Conservation (phyloP, 2,113 vertebrate species). For the Thamnaconus septentrionalis region DNA sequence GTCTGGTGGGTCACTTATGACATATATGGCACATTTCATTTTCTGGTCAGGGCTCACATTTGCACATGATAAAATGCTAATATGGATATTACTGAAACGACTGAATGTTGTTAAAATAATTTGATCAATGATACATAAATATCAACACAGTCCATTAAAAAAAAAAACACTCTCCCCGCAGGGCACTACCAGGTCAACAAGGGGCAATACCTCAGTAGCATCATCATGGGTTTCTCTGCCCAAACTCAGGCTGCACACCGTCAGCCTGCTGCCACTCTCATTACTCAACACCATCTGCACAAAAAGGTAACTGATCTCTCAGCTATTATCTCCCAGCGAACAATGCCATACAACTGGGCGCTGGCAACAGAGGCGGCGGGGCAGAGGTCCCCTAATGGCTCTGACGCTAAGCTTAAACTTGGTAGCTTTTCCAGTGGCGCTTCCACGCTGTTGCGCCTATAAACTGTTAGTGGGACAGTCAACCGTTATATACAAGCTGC, state of each 20-base stretch:
- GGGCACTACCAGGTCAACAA: slow-evolving; percentile 34
- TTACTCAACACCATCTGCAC: slow-evolving; percentile 56
- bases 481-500: too few relatives aligned
- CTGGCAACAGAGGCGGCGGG: slow-evolving; percentile 35
- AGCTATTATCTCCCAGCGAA: slow-evolving; percentile 50
- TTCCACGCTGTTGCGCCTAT: background rate
- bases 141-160: slow-evolving; percentile 1
- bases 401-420: slow-evolving; percentile 6
- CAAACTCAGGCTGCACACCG: slow-evolving; percentile 24
- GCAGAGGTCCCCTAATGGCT: slow-evolving; percentile 28
- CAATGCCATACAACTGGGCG: slow-evolving; percentile 46
- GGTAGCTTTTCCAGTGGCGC: slow-evolving; percentile 1
- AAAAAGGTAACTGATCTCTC: slow-evolving; percentile 60
- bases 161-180: slow-evolving; percentile 8
- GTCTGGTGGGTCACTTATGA: too few relatives aligned
- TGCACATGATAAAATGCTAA: too few relatives aligned
- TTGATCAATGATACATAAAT: background rate
- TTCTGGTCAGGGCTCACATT: too few relatives aligned
- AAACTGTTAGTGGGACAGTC: too few relatives aligned
- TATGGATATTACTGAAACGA: too few relatives aligned
- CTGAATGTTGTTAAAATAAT: too few relatives aligned
- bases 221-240: slow-evolving; percentile 27
- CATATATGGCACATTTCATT: too few relatives aligned
- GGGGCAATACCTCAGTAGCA: background rate
- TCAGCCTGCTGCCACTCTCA: slow-evolving; percentile 54